Base-by-base conservation (phyloP, 1,140 invertebrate species). In the Orchestia grillus region DNA sequence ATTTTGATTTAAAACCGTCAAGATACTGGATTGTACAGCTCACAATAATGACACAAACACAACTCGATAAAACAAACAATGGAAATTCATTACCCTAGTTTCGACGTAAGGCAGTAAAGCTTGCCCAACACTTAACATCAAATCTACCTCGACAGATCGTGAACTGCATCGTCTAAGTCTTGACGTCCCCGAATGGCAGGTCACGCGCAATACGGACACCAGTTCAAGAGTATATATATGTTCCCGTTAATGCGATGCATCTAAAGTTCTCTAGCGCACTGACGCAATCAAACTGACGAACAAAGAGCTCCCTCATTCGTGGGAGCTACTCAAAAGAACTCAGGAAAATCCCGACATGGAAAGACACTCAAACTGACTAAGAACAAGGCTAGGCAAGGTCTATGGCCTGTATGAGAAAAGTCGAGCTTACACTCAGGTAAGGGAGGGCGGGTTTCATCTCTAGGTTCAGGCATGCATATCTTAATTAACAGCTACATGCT, bases 301-400 rank as follows among this genome's bases (percentile, higher is more conserved):
- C 43, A 90, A 15, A 44, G 88, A 45, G 92, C 92, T 94, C 43
- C 43, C 45, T 41, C 42, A 91, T 44, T 3, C 15, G 88, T 91
- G 88, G 47, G 36, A 45, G 16, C 43, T 47, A n/a, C 43, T 94
- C 92, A 40, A 45, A 44, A 45, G 36, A 94, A 94, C 92, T 94
- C 43, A 94, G n/a, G 36, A 45, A 94, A 94, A 94, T 94, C 44
- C 44, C 40, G 92, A 94, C 43, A 45, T 44, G 36, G 92, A 40
- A 47, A 94, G 41, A 45, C 44, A 45, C 40, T 44, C 92, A 94
- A 94, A 94, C 92, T 45, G 92, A 45, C 92, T 94, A 45, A 94
- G 44, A 94, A 94, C 92, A 94, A 94, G 44, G 92, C 44, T 94
- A 45, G 92, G 43, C 44, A 45, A 94, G 44, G 92, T 94, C 92